Evolutionary conservation across 2,888 invertebrate species (phyloP).

Genomic region (Cryptocheilus praepositus): DNA sequence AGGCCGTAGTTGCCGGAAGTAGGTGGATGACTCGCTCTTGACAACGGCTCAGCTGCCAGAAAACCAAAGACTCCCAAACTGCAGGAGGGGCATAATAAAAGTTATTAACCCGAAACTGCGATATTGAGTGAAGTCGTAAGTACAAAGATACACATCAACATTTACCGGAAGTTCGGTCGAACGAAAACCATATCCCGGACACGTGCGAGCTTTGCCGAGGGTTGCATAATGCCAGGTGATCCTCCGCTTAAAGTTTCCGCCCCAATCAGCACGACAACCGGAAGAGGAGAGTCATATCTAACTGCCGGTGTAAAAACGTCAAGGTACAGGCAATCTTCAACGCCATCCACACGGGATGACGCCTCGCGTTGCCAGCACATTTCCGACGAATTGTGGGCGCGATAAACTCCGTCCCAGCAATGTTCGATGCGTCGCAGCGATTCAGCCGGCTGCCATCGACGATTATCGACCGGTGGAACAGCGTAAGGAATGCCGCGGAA

Average conservation of each 20-base stretch:
- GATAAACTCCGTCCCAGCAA: constrained; percentile 87
- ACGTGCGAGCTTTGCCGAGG: constrained; percentile 85
- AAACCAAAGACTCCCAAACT: constrained; percentile 82
- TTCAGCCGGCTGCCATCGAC: constrained; percentile 84
- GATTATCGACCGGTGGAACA: constrained; percentile 81
- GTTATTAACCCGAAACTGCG: not conserved
- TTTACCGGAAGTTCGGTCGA: constrained; percentile 89
- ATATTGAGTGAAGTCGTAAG: too few species aligned
- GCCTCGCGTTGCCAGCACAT: constrained; percentile 84
- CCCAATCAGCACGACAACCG: constrained; percentile 89
- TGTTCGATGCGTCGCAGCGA: constrained; percentile 81
- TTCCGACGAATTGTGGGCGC: constrained; percentile 81
- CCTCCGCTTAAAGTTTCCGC: constrained; percentile 87
- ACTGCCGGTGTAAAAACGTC: constrained; percentile 90
- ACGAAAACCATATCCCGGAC: constrained; percentile 90
- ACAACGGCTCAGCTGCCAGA: constrained; percentile 83
- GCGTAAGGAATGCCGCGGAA: constrained; percentile 91
- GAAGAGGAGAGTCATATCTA: constrained; percentile 85
- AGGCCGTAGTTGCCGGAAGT: constrained; percentile 92
- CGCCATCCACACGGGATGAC: constrained; percentile 81
- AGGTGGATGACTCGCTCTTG: constrained; percentile 82
- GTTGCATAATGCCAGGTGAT: constrained; percentile 83
- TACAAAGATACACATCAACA: constrained; percentile 55
- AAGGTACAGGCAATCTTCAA: constrained; percentile 88
- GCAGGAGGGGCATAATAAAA: constrained; percentile 46